These are phyloP conservation scores for Lasioglossum albipes DNA, from an alignment of 1,140 invertebrate species.

Conservation along the genomic window DNA sequence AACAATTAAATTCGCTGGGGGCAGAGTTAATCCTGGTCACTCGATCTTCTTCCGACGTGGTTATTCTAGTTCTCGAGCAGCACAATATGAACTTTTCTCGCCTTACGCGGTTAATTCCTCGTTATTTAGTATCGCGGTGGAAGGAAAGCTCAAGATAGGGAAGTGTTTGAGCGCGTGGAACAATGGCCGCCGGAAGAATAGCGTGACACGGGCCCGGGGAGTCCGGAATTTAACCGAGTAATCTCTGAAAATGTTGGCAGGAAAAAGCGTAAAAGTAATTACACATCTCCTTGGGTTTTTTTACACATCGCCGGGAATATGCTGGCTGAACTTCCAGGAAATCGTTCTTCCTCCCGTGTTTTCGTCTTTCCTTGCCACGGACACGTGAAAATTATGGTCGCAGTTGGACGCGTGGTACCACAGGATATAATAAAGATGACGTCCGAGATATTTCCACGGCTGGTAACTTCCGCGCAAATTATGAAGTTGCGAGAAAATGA, in stretches of 20 bases:
- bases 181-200: slow-evolving; percentile 24
- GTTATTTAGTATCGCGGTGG: too few species aligned
- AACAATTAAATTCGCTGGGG: too few species aligned
- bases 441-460: neutral
- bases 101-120: too few species aligned
- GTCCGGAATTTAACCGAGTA: slow-evolving; percentile 12
- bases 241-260: slow-evolving; percentile 18
- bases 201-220: neutral
- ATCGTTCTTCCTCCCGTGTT: neutral
- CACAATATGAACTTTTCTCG: too few species aligned
- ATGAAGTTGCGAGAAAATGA: too few species aligned
- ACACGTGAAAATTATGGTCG: neutral
- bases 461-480: too few species aligned
- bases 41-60: too few species aligned
- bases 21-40: too few species aligned
- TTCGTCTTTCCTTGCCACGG: neutral
- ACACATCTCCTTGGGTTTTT: slow-evolving; percentile 15
- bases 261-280: slow-evolving; percentile 21
- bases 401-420: neutral
- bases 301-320: neutral
- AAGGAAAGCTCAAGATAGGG: neutral
- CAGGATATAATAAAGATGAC: neutral
- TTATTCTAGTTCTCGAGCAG: too few species aligned
- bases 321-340: neutral
- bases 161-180: slow-evolving; percentile 3